A percentile compares a stretch with the other conserved stretches of the same genome.
These are phyloP conservation scores for Sebastes aleutianus DNA, from an alignment of 2,797 vertebrate genomes.

Conservation along the genomic window DNA sequence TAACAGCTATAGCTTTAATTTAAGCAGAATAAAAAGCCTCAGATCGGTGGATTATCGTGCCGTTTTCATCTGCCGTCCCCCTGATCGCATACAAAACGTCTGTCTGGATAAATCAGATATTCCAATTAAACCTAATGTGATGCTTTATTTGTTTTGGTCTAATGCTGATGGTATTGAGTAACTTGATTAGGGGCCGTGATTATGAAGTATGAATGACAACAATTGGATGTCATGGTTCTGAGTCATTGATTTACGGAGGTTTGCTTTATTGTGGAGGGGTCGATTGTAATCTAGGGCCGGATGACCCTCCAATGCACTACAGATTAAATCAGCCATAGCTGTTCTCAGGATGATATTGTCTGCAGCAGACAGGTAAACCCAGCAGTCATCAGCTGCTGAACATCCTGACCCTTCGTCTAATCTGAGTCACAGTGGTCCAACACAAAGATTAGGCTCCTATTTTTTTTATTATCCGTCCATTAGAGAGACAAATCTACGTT, in stretches of 20 bases:
- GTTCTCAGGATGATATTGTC: neutral
- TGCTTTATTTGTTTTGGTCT: constrained; percentile 8
- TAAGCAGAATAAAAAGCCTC: constrained; percentile 19
- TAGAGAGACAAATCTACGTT: neutral
- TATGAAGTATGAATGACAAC: neutral
- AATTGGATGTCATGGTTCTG: neutral
- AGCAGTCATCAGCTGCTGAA: constrained; percentile 3
- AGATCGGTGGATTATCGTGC: constrained; percentile 49
- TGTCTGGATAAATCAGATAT: constrained; percentile 45
- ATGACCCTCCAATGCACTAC: neutral
- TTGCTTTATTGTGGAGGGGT: neutral
- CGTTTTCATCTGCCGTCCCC: constrained; percentile 6
- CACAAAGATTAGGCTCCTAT: constrained; percentile 18
- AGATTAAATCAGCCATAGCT: constrained; percentile 3
- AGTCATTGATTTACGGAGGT: constrained; percentile 3
- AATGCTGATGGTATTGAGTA: constrained; percentile 1
- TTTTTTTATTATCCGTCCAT: neutral
- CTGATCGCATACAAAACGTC: neutral
- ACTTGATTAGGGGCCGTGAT: neutral
- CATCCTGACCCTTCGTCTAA: neutral
- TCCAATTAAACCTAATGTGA: constrained; percentile 10
- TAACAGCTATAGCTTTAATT: neutral
- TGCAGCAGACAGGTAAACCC: constrained; percentile 37
- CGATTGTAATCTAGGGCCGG: constrained; percentile 9
- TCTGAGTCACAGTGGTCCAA: neutral